Conservation (phyloP, 2,888 invertebrate genomes). For the Beris chalybata region DNA sequence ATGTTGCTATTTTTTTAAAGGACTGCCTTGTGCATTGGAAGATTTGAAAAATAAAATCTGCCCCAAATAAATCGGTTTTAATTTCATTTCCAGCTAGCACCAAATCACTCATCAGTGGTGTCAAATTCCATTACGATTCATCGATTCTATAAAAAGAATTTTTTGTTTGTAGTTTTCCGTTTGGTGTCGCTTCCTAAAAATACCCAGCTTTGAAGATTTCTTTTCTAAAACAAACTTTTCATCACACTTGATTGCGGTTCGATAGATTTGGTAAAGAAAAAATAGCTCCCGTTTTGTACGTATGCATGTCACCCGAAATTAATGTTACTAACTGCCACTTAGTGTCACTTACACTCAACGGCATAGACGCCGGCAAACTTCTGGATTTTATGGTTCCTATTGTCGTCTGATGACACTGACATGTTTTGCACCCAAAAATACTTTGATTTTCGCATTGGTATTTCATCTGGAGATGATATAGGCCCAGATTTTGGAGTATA, state of each 20-base stretch:
- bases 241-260: not conserved
- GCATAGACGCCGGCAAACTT: conserved; percentile 23
- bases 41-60: not conserved
- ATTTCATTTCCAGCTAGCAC: not conserved
- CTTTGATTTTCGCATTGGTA: conserved; percentile 27
- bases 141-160: conserved; percentile 19
- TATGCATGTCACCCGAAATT: conserved; percentile 20
- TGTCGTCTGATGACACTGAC: conserved; percentile 13
- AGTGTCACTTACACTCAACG: conserved; percentile 17
- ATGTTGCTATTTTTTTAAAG: no score
- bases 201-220: conserved; percentile 12
- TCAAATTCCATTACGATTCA: conserved; percentile 5
- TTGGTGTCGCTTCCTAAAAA: not conserved
- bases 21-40: no score
- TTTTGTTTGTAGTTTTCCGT: not conserved
- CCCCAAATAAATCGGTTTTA: not conserved
- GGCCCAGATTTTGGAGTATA: no score
- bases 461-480: no score
- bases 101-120: conserved; percentile 8
- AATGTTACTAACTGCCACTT: conserved; percentile 28
- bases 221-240: not conserved
- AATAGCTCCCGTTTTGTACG: not conserved
- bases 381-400: conserved; percentile 27
- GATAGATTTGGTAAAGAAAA: not conserved
- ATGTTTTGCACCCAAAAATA: conserved; percentile 12